Evolutionary conservation across 2,113 vertebrate genomes (phyloP), one percentile per base, ranked within the genome.

Genomic region (Brienomyrus brachyistius): DNA sequence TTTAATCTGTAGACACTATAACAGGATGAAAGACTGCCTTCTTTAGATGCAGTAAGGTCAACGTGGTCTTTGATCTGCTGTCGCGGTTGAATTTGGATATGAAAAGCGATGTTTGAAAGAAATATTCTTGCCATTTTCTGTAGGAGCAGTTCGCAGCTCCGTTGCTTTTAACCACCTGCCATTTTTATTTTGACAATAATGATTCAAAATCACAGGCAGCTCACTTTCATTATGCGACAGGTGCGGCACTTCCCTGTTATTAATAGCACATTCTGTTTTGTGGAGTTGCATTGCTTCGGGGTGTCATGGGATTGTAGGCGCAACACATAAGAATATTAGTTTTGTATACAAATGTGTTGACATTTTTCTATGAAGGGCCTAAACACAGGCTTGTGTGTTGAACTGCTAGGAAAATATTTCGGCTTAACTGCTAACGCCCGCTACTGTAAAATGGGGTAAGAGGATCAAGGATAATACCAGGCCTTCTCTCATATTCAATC

Each of bases 11-110:
- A 31, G 19, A 35, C 47, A 52, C 59, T 87, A 45, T 77, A 54
- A 47, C 48, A 51, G 85, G 89, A 90, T 90, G 62, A 90, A 90
- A 90, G 85, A 31, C 52, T 47, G 21, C 48, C 85, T 51, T 62
- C 85, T 90, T 80, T 66, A 40, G 89, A 80, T 87, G 85, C 50
- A 19, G 59, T 90, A 90, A 90, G 89, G 89, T 90, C 89, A 90
- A 50, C 15, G 31, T 13, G 23, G 84, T 35, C 85, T 90, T 90
- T 90, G 84, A 90, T 90, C 84, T 56, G 19, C n/a, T 74, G 85
- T 90, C 35, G 80, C 43, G 62, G 51, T 77, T 90, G 66, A 74
- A 90, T 54, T 87, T 87, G 80, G 77, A 47, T 83, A 23, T 54
- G 40, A 8, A 83, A 70, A 86, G 27, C 40, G 50, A 48, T n/a